Base-by-base conservation (phyloP, 2,797 vertebrate species). In the Varecia variegata region DNA sequence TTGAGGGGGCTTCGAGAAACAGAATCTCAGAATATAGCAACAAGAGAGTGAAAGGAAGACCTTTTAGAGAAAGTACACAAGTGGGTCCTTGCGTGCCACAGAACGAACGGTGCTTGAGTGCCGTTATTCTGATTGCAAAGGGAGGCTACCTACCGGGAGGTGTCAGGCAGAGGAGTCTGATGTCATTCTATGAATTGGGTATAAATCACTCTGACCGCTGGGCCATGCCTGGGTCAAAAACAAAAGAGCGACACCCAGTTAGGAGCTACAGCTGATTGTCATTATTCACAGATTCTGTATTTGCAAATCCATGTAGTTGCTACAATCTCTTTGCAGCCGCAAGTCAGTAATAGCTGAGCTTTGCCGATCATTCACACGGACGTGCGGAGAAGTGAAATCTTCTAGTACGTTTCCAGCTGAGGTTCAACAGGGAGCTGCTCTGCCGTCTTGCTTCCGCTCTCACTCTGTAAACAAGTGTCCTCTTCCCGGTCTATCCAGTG, bases 201-300 rank as follows among this genome's bases (percentile, higher is more conserved):
- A 23, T 20, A 32, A 25, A 7, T 56, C 18, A 5, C 47, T 54
- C n/a, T 15, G 25, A 10, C 25, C 67, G 32, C 27, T 7, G 18
- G 1, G 10, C 25, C 18, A 4, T 13, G 7, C 8, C 12, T 38
- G 2, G 58, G 7, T n/a, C 23, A 32, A 58, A 76, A 32, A 5
- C 2, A 38, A 45, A 38, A 35, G 15, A 18, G 38, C 13, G 58
- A 58, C 3, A 38, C 15, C 25, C 10, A 1, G 4, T 56, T 13
- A 20, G 50, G n/a, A 40, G 27, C 38, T 14, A 15, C 25, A n/a
- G n/a, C 2, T 1, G 0, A 3, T 0, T 13, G 18, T n/a, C n/a
- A 0, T 50, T 38, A 25, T 13, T 20, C 38, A 4, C 2, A 6
- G 52, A 47, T 4, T 70, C 54, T 7, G 3, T 2, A 20, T 68